phyloP scores from a whole-genome alignment of 2,888 invertebrate species.

The Scrobipalpa costella region DNA sequence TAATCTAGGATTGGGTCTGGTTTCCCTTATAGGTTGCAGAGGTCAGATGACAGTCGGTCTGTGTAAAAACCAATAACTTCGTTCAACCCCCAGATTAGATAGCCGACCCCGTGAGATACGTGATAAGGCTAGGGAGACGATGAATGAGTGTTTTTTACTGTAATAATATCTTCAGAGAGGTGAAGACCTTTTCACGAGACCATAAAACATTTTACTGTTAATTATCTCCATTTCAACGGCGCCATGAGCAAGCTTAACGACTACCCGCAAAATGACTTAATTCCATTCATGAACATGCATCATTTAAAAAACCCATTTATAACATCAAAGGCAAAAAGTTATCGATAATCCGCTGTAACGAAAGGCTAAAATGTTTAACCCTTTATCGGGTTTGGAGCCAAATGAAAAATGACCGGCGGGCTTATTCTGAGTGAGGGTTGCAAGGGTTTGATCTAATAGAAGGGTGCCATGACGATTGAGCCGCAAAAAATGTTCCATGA shows the following conservation, averaged over 20 bases:
- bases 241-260: slow-evolving; percentile 6
- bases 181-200: background rate
- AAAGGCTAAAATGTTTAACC: slow-evolving; percentile 42
- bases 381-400: slow-evolving; percentile 37
- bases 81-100: no score
- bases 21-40: no score
- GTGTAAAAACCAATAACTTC: no score
- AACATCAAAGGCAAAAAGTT: slow-evolving; percentile 24
- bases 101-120: no score
- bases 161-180: background rate
- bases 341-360: slow-evolving; percentile 28
- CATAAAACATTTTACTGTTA: slow-evolving; percentile 10
- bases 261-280: background rate
- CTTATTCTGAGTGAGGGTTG: slow-evolving; percentile 28
- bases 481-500: no score
- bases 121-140: no score
- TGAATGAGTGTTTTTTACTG: background rate
- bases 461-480: no score
- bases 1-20: no score
- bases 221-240: background rate
- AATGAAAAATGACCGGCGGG: slow-evolving; percentile 52
- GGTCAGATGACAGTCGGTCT: no score
- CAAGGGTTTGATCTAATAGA: no score
- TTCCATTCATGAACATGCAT: slow-evolving; percentile 8
- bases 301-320: slow-evolving; percentile 14